phyloP scores from a whole-genome alignment of 1,140 invertebrate species.

The Drosophila ogumai region DNA sequence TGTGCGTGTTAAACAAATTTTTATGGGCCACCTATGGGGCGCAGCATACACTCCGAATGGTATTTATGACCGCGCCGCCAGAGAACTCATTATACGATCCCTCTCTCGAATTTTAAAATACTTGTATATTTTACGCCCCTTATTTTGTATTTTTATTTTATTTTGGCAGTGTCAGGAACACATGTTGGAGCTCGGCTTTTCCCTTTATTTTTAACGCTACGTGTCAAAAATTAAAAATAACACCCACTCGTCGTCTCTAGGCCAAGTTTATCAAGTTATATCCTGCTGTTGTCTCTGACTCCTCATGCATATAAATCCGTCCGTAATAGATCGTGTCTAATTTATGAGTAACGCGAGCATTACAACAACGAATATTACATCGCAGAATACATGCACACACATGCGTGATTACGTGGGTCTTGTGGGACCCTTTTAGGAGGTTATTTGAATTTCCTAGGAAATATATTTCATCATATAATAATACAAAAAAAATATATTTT shows the following conservation, averaged over 20 bases:
- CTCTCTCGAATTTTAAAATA: slow-evolving; percentile 64
- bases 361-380: slow-evolving; percentile 58
- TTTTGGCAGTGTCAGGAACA: slow-evolving; percentile 65
- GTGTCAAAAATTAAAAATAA: slow-evolving; percentile 80
- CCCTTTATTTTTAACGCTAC: slow-evolving; percentile 45
- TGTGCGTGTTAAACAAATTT: slow-evolving; percentile 56
- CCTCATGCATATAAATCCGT: slow-evolving; percentile 60
- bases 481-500: no score
- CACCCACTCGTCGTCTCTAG: slow-evolving; percentile 16
- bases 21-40: slow-evolving; percentile 44
- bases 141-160: slow-evolving; percentile 16
- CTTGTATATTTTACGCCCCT: slow-evolving; percentile 25
- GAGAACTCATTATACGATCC: slow-evolving; percentile 68
- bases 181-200: slow-evolving; percentile 33
- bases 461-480: neutral
- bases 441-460: neutral
- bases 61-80: slow-evolving; percentile 58
- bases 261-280: slow-evolving; percentile 46
- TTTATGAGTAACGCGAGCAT: slow-evolving; percentile 63
- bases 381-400: slow-evolving; percentile 14
- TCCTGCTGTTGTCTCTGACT: slow-evolving; percentile 25
- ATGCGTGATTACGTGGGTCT: slow-evolving; percentile 40
- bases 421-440: slow-evolving; percentile 1
- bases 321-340: slow-evolving; percentile 75
- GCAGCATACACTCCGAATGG: slow-evolving; percentile 45